Base-by-base conservation (phyloP, 2,888 invertebrate genomes). In the Lycocerus yunnanus region DNA sequence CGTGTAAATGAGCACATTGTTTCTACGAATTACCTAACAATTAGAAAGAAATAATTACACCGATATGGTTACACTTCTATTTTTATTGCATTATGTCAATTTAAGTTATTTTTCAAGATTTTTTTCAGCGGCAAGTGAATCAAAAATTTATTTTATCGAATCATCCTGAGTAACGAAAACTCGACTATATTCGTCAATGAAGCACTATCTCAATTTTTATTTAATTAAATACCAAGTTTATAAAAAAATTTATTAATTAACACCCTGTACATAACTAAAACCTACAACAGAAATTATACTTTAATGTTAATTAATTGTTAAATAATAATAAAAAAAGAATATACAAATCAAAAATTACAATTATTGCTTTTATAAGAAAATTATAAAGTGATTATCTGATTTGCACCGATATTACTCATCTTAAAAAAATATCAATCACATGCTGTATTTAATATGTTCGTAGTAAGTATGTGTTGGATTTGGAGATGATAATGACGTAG, bases 401-500 rank as follows among this genome's bases (percentile, higher is more conserved):
- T 43, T 43, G 43, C n/a, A 43, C n/a, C n/a, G n/a, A 43, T 43
- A n/a, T n/a, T n/a, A 43, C 2, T n/a, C 8, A 9, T n/a, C 1
- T n/a, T n/a, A n/a, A 43, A 43, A 43, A 24, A 11, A 13, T 5
- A 43, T 43, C 6, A 6, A 13, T 70, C 70, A 80, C 76, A 80
- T 77, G 68, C 74, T 80, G 69, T 81, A 81, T 77, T 80, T 79
- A 69, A 84, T 81, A 68, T 85, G 82, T 58, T 86, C 85, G 78
- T 86, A 86, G 78, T 83, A 86, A 20, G 84, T 80, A 77, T 86
- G 85, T 0, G 86, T 82, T 15, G 85, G 85, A 75, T 85, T 86
- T 3, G 90, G 86, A 11, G 89, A 88, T 0, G 91, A 88, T 69
- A 90, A 80, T 27, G 86, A 84, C 18, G 86, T 83, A 20, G 86